A percentile compares a stretch with the other conserved stretches of the same genome.
Evolutionary conservation across 2,797 vertebrate species (phyloP).

Genomic region (Arctocebus calabarensis): DNA sequence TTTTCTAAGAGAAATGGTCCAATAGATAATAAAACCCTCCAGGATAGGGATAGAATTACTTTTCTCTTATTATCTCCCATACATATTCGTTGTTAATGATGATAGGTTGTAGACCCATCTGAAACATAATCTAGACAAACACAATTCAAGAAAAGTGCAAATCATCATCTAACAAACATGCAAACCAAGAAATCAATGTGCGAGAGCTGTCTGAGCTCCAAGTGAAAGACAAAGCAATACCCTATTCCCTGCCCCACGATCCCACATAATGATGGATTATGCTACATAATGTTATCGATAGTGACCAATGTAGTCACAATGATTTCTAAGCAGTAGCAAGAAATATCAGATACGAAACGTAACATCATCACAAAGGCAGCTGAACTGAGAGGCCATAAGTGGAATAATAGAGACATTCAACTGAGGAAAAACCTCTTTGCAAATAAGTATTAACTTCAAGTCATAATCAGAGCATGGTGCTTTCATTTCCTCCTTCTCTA

Average conservation of each 20-base stretch:
- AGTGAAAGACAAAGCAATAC: constrained; percentile 83
- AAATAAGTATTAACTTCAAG: constrained; percentile 40
- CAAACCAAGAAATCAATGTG: constrained; percentile 87
- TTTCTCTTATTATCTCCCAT: constrained; percentile 60
- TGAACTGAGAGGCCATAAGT: neutral
- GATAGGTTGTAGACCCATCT: constrained; percentile 77
- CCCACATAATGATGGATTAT: constrained; percentile 73
- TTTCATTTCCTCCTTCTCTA: constrained; percentile 50
- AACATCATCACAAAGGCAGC: constrained; percentile 53
- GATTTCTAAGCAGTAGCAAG: constrained; percentile 61
- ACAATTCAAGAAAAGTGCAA: constrained; percentile 85
- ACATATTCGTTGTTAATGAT: constrained; percentile 69
- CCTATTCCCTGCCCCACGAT: constrained; percentile 75
- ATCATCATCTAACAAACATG: constrained; percentile 87
- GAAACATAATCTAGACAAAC: constrained; percentile 84
- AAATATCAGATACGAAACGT: constrained; percentile 64
- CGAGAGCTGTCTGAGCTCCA: constrained; percentile 80
- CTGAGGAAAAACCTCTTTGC: constrained; percentile 48
- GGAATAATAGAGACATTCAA: neutral
- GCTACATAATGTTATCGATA: constrained; percentile 81
- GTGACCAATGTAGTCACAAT: constrained; percentile 70
- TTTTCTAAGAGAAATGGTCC: neutral
- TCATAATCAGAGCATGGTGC: neutral
- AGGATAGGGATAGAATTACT: constrained; percentile 32
- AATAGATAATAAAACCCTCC: constrained; percentile 58